A percentile compares a stretch with the other conserved stretches of the same genome.
Conservation (phyloP, 30 jellyfish, hydroid and myxozoan genomes). For the Phacellophora camtschatica region DNA sequence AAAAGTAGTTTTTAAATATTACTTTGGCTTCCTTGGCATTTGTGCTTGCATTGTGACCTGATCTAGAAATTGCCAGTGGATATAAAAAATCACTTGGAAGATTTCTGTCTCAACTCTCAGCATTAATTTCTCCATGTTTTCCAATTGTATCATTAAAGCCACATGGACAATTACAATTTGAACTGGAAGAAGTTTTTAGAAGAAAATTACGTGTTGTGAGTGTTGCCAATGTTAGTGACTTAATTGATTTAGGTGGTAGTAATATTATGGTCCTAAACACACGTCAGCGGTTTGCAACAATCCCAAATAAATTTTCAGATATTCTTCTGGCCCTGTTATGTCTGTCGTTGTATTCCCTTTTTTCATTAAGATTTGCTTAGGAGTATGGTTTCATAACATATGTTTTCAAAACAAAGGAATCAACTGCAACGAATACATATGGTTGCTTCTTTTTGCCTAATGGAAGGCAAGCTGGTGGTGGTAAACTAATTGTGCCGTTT, state of each 20-base stretch:
- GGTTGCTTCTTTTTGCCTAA: background rate
- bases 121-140: background rate
- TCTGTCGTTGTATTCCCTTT: slow-evolving; percentile 21
- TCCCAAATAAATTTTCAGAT: slow-evolving; percentile 41
- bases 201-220: slow-evolving; percentile 16
- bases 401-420: background rate
- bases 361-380: slow-evolving; percentile 19
- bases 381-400: slow-evolving; percentile 28
- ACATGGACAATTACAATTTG: slow-evolving; percentile 12
- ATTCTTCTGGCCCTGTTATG: slow-evolving; percentile 47
- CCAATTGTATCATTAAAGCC: background rate
- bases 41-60: slow-evolving; percentile 45
- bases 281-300: slow-evolving; percentile 48
- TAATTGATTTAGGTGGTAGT: slow-evolving; percentile 18
- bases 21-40: slow-evolving; percentile 50
- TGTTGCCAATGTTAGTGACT: slow-evolving; percentile 7
- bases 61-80: slow-evolving; percentile 4
- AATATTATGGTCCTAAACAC: slow-evolving; percentile 14
- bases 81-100: background rate
- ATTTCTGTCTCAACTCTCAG: slow-evolving; percentile 9
- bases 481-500: background rate
- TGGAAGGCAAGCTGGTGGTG: slow-evolving; percentile 14
- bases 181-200: slow-evolving; percentile 9
- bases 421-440: slow-evolving; percentile 29
- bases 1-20: slow-evolving; percentile 35